Base-by-base conservation (phyloP, 2,888 invertebrate genomes). In the Lypha dubia region DNA sequence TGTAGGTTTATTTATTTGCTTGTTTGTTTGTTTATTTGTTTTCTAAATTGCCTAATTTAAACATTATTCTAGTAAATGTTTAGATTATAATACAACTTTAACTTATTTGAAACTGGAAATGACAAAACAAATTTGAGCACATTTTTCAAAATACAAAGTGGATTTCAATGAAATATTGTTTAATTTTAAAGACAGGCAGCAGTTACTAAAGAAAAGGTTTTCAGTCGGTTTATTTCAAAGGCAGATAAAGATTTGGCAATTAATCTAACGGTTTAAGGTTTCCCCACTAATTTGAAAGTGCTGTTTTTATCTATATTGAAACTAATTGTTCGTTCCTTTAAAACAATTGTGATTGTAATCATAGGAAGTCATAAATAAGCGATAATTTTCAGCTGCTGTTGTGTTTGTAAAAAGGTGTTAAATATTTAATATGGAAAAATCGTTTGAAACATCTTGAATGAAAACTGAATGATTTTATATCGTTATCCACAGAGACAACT, bases 81-180 rank as follows among this genome's bases (percentile, higher is more conserved):
- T 41, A 38, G 11, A 35, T 46, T n/a, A 24, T 51, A 53, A 24
- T n/a, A 24, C 53, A 35, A 65, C 46, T 17, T 71, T 24, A 46
- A 32, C 32, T 58, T 11, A 44, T 63, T 75, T 75, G 62, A 58
- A 84, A 80, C 71, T 80, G 81, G 56, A 74, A 84, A 74, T 77
- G 77, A 84, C 65, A 77, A 56, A 81, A 63, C 56, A 79, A 63
- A 76, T 71, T 71, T 71, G 60, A 80, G 65, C 65, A 65, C 46
- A 80, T 71, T 63, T 84, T 46, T 62, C 60, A n/a, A 51, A 35
- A 38, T 8, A 20, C 38, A 32, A 62, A 70, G 15, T 15, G 44
- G 51, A 49, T 62, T 77, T 15, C 38, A 56, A 65, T 65, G 65
- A 79, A 58, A 56, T 65, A 44, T 73, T 46, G 35, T 15, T 22